Base-by-base conservation (phyloP, 35 echinoderm and acorn worm species). In the Chiridota heheva region DNA sequence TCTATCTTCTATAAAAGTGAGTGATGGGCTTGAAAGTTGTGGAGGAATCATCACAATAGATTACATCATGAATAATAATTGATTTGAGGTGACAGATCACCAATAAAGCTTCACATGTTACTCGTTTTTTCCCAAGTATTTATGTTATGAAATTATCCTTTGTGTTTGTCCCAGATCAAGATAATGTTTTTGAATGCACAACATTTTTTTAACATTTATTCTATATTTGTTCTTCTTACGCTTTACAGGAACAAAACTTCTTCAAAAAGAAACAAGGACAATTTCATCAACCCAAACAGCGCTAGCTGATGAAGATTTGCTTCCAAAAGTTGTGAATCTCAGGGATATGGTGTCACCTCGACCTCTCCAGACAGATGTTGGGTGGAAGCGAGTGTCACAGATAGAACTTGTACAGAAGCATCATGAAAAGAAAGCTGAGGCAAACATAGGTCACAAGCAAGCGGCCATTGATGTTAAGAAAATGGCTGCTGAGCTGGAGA, bases 341-440 rank as follows among this genome's bases (percentile, higher is more conserved):
- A 40, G 43, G 30, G 36, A 18, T 24, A 38, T 40, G 30, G 42
- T 73, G 26, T 44, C 61, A n/a, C 6, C 27, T 7, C 16, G 43
- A 73, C 44, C 78, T 84, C n/a, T 61, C 69, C 24, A 26, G 25
- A n/a, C 72, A 18, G 81, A 81, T 38, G 66, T 92, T 36, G 81
- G 67, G 7, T 45, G 76, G 15, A 98, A 98, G 70, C 56, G 85
- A 57, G 29, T 98, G 26, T 33, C 89, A 4, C 84, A 87, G 37
- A 88, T 83, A 71, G 95, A 98, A 67, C 58, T 98, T 10, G 24
- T 98, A 13, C 60, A 92, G 33, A 87, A 38, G 35, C 85, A 98
- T 47, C 65, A 64, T 4, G 77, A 88, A 56, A 91, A 59, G 36
- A 91, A 88, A 79, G 89, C 95, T 53, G 70, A 84, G 38, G 89